Conservation (phyloP, 1,140 invertebrate genomes). For the Holcopasites calliopsidis region DNA sequence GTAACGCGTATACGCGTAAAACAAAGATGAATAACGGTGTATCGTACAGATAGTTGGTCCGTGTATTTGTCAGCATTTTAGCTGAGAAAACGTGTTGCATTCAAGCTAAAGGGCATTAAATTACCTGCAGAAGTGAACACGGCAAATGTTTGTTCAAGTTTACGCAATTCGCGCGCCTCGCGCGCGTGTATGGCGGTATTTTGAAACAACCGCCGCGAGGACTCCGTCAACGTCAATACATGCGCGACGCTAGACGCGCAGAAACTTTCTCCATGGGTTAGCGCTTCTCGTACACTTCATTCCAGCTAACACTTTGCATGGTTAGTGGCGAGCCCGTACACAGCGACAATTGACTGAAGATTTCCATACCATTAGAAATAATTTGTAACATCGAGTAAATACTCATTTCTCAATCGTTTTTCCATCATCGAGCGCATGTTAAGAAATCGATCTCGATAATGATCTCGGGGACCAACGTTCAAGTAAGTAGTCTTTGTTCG, state of each 20-base stretch:
- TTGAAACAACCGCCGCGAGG: conserved; percentile 50
- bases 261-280: conserved; percentile 45
- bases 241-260: conserved; percentile 59
- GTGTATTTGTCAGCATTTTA: too few relatives aligned
- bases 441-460: neutral
- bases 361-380: too few relatives aligned
- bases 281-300: conserved; percentile 36
- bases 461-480: neutral
- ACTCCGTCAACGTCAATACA: conserved; percentile 53
- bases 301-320: conserved; percentile 41
- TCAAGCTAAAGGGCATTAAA: too few relatives aligned
- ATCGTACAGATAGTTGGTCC: too few relatives aligned
- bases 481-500: conserved; percentile 38
- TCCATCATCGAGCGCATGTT: fast-evolving
- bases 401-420: neutral
- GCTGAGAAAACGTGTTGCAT: too few relatives aligned
- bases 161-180: neutral
- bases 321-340: conserved; percentile 5
- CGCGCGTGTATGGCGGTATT: conserved; percentile 26
- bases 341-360: conserved; percentile 6
- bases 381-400: neutral
- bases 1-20: neutral
- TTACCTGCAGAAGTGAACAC: neutral
- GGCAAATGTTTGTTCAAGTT: neutral
- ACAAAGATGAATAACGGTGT: neutral